Evolutionary conservation across 1,140 invertebrate species (phyloP).

Genomic region (Heliconius eleuchia): DNA sequence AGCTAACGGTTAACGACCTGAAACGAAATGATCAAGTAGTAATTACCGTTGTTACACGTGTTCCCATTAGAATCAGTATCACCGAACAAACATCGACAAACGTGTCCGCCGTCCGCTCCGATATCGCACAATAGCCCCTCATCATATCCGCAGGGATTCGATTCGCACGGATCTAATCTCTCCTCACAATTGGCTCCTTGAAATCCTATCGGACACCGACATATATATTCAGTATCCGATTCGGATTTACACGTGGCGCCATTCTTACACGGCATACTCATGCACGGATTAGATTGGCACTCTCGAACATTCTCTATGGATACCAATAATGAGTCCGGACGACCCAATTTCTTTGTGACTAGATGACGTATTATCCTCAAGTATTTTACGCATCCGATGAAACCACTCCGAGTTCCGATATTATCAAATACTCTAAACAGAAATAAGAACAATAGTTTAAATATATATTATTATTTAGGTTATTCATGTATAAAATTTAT

Average conservation of each 20-base stretch:
- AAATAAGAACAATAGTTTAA: constrained; percentile 22
- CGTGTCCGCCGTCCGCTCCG: constrained; percentile 81
- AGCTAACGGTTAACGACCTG: background rate
- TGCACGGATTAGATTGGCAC: constrained; percentile 89
- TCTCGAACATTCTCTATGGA: constrained; percentile 85
- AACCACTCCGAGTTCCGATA: constrained; percentile 90
- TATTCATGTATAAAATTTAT: background rate
- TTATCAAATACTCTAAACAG: constrained; percentile 90
- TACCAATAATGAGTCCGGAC: constrained; percentile 85
- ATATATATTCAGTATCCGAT: constrained; percentile 83
- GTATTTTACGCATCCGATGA: constrained; percentile 92
- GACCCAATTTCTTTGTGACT: constrained; percentile 86
- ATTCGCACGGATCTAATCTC: constrained; percentile 87
- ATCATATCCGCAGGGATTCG: constrained; percentile 86
- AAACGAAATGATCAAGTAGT: constrained; percentile 12
- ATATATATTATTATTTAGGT: background rate
- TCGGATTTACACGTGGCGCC: constrained; percentile 89
- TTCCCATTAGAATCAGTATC: constrained; percentile 88
- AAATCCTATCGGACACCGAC: constrained; percentile 84
- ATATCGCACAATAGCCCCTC: constrained; percentile 88
- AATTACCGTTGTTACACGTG: constrained; percentile 72
- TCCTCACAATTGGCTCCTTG: constrained; percentile 89
- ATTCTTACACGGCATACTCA: constrained; percentile 89
- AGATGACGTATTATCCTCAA: constrained; percentile 88
- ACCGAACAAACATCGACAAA: constrained; percentile 84